These are phyloP conservation scores for Portunus trituberculatus DNA, from an alignment of 1,140 invertebrate genomes.

Conservation along the genomic window DNA sequence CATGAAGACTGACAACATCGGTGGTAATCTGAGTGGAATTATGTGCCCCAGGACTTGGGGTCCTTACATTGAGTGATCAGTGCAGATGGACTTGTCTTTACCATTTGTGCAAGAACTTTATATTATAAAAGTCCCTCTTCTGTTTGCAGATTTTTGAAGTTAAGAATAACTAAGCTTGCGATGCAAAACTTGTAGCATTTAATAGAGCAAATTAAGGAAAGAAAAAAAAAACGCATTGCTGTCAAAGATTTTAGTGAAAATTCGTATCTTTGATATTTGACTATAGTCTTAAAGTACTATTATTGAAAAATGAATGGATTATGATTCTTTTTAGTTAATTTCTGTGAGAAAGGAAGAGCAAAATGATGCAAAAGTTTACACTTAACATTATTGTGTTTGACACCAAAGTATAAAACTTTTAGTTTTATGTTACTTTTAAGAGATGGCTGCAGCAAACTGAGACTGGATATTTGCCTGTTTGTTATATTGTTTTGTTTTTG, in stretches of 20 bases:
- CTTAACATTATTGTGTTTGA: background rate
- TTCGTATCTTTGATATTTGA: background rate
- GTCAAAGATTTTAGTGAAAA: conserved; percentile 9
- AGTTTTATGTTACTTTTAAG: background rate
- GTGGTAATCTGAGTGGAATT: conserved; percentile 52
- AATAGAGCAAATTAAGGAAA: conserved; percentile 29
- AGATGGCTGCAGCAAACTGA: conserved; percentile 1
- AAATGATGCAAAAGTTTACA: background rate
- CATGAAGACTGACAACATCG: background rate
- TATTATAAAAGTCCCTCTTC: conserved; percentile 34
- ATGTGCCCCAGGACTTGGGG: conserved; percentile 43
- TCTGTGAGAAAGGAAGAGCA: background rate
- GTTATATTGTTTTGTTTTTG: conserved; percentile 39
- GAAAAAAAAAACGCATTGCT: background rate
- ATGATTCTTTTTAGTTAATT: background rate
- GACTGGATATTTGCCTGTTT: background rate
- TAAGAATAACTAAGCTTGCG: conserved; percentile 38
- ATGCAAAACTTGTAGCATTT: background rate
- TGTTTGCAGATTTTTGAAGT: conserved; percentile 37
- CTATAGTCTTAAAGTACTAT: background rate
- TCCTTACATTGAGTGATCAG: conserved; percentile 38
- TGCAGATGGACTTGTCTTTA: conserved; percentile 53
- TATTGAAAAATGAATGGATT: background rate
- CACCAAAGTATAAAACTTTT: conserved; percentile 30
- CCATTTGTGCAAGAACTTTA: conserved; percentile 44